Base-by-base conservation (phyloP, 2,888 invertebrate genomes). In the Drosophila kanekoi region DNA sequence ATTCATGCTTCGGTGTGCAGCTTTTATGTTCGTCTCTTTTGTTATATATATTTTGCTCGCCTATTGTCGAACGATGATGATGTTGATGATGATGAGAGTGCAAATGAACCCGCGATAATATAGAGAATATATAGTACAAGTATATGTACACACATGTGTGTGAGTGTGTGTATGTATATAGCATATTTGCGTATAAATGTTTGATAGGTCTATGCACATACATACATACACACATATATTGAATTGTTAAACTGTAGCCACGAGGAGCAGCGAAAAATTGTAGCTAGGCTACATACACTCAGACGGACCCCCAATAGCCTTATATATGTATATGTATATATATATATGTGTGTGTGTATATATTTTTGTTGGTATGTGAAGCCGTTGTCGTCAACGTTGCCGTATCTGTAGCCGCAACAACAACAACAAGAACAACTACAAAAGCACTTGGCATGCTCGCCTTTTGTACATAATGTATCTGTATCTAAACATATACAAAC, bases 401-500 rank as follows among this genome's bases (percentile, higher is more conserved):
- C 63, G 52, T 73, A 73, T 69, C 64, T 64, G 67, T 66, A 53
- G 64, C 63, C 43, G 56, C 79, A 70, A 59, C 63, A 58, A 49
- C 54, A 59, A 56, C 57, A 44, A 18, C 64, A 72, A 48, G 65
- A 74, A 71, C 75, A 75, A 57, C 48, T 56, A 61, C 44, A 59
- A 54, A 32, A 45, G 38, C 71, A 66, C 72, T 72, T 72, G 73
- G 67, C 63, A 64, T 66, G 60, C 73, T 75, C 70, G 72, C 53
- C 70, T 65, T 75, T 64, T 60, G 66, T 81, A 81, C 81, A 84
- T 84, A 69, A 81, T 81, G 72, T 81, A 77, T 81, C 73, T 79
- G 81, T 81, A 79, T 83, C 84, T 81, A 81, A 80, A 63, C 77
- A 80, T 44, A 56, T 28, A 72, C 54, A 74, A 33, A 44, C 44